These are phyloP conservation scores for Oenanthe melanoleuca DNA, from an alignment of 2,113 vertebrate species.

Conservation along the genomic window DNA sequence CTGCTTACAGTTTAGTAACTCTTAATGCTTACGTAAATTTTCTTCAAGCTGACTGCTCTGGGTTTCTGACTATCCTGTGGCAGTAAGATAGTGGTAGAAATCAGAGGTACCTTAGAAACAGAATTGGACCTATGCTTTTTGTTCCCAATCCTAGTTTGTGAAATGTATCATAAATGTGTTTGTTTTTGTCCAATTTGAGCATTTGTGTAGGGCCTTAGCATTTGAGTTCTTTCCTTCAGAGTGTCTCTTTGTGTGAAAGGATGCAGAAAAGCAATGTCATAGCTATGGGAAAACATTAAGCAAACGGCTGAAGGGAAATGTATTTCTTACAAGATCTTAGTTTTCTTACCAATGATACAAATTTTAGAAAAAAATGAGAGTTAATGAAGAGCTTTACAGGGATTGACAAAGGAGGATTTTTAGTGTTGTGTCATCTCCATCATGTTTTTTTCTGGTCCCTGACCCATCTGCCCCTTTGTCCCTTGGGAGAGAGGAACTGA, in stretches of 20 bases:
- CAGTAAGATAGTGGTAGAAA: not conserved
- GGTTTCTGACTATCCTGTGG: not conserved
- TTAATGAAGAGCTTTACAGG: not conserved
- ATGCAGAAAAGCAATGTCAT: not conserved
- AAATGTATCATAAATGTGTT: not conserved
- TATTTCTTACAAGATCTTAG: not conserved
- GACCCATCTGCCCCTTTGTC: not conserved
- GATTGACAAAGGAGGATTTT: not conserved
- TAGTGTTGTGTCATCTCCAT: not conserved
- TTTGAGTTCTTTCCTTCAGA: not conserved
- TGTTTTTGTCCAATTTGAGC: not conserved
- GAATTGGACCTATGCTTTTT: not conserved
- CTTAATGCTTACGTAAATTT: not conserved
- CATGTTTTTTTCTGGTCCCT: fast-evolving
- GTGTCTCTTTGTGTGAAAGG: not conserved
- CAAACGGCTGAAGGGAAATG: not conserved
- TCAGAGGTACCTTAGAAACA: not conserved
- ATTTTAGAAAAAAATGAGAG: not conserved
- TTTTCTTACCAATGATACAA: not conserved
- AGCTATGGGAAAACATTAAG: not conserved
- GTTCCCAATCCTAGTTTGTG: not conserved
- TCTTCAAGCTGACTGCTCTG: not conserved
- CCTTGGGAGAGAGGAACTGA: not conserved
- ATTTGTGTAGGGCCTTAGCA: not conserved
- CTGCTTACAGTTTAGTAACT: not conserved